These are phyloP conservation scores for Poeciliopsis infans DNA, from an alignment of 2,797 vertebrate species.

Conservation along the genomic window DNA sequence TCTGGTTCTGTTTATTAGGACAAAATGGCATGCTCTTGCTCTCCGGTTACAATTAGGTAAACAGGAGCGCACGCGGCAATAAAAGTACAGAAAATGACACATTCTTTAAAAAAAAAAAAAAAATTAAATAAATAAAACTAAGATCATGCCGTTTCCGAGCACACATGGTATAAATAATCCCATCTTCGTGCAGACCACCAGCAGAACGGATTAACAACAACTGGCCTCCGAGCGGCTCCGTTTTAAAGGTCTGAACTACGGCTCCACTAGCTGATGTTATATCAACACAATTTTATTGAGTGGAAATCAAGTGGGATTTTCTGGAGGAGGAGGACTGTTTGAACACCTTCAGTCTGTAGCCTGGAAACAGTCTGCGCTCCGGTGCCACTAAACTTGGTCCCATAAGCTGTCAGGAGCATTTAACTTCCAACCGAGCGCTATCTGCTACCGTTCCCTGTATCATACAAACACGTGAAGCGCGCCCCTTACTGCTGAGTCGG, in stretches of 20 bases:
- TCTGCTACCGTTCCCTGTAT: conserved; percentile 42
- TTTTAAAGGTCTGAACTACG: conserved; percentile 36
- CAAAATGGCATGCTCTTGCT: conserved; percentile 67
- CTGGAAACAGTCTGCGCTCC: conserved; percentile 18
- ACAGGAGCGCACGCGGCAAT: conserved; percentile 47
- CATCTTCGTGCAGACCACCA: conserved; percentile 56
- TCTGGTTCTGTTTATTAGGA: conserved; percentile 72
- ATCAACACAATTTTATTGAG: conserved; percentile 60
- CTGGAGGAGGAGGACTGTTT: conserved; percentile 42
- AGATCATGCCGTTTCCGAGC: conserved; percentile 54
- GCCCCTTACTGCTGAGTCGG: conserved; percentile 50
- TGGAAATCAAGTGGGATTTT: conserved; percentile 60
- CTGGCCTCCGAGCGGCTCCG: conserved; percentile 41
- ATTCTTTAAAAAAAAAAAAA: neutral
- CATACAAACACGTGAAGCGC: conserved; percentile 25
- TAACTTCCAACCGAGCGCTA: conserved; percentile 31
- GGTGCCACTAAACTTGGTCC: conserved; percentile 17
- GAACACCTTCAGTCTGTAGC: conserved; percentile 35
- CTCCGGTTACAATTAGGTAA: conserved; percentile 73
- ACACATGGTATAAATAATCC: conserved; percentile 50
- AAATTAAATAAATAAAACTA: conserved; percentile 13
- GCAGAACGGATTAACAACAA: conserved; percentile 45
- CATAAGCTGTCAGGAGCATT: conserved; percentile 23
- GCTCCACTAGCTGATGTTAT: conserved; percentile 40
- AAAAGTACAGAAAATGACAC: conserved; percentile 10